A percentile compares a stretch with the other conserved stretches of the same genome.
Evolutionary conservation across 2,797 vertebrate species (phyloP).

Genomic region (Sphenodon punctatus): DNA sequence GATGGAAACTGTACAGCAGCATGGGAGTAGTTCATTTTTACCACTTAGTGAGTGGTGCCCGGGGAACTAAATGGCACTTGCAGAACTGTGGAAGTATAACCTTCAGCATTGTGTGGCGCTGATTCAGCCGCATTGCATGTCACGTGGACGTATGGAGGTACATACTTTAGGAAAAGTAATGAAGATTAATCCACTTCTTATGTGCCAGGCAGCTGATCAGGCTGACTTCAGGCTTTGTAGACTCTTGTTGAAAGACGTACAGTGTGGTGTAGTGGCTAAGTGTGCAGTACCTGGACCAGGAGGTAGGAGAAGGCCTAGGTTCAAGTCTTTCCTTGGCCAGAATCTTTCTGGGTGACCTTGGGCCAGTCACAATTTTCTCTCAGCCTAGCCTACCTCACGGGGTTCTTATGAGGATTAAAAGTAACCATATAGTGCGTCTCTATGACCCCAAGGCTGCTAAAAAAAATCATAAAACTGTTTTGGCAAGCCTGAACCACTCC

Average conservation of each 20-base stretch:
- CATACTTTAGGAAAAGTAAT: background rate
- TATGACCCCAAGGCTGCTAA: no score
- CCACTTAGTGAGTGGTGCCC: background rate
- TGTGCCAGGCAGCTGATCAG: background rate
- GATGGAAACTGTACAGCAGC: background rate
- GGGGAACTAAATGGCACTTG: background rate
- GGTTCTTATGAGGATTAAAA: no score
- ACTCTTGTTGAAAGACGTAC: background rate
- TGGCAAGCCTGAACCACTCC: no score
- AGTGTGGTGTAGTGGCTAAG: no score
- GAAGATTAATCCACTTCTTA: background rate
- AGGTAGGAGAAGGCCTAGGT: no score
- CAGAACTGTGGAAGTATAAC: background rate
- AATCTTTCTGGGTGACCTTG: no score
- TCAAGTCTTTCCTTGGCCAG: no score
- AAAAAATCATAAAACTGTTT: no score
- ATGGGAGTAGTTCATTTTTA: background rate
- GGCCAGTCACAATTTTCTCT: no score
- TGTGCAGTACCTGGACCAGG: no score
- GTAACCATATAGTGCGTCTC: no score
- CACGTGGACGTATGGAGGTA: background rate
- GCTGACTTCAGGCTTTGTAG: background rate
- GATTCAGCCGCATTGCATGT: background rate
- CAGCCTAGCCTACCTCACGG: no score
- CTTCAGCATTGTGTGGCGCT: background rate